Evolutionary conservation across 2,113 vertebrate genomes (phyloP).

Genomic region (Caranx melampygus): DNA sequence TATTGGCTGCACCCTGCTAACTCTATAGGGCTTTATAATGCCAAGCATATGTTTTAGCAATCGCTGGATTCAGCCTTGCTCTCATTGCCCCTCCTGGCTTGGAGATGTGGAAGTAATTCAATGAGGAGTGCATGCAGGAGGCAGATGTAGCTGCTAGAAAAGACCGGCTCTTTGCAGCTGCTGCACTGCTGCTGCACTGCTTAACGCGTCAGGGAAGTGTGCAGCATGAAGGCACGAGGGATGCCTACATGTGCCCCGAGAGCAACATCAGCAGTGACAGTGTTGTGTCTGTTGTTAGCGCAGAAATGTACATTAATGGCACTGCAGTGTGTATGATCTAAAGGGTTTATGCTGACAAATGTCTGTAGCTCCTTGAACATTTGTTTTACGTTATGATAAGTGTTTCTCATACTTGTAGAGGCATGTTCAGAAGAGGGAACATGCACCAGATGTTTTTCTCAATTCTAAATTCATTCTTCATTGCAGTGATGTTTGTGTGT

Average conservation of each 20-base stretch:
- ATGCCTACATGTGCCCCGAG: neutral
- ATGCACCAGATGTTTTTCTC: neutral
- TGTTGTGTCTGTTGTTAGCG: constrained; percentile 1
- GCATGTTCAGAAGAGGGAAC: neutral
- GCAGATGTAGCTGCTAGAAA: constrained; percentile 20
- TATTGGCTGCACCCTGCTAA: constrained; percentile 53
- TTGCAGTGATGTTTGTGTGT: neutral
- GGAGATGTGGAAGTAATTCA: constrained; percentile 49
- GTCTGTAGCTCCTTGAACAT: neutral
- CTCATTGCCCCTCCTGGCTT: constrained; percentile 32
- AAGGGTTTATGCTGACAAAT: neutral
- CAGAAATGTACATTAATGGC: neutral
- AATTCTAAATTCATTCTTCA: neutral
- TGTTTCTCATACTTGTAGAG: neutral
- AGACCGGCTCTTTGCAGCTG: constrained; percentile 29
- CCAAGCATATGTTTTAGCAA: constrained; percentile 65
- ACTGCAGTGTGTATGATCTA: neutral
- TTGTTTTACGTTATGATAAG: neutral
- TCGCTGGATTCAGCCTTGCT: constrained; percentile 38
- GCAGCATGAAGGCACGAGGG: neutral
- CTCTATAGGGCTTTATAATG: constrained; percentile 57
- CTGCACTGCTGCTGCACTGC: constrained; percentile 20
- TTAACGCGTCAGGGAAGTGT: constrained; percentile 1
- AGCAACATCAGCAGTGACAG: neutral
- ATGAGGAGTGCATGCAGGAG: constrained; percentile 39